phyloP scores from a whole-genome alignment of 2,797 vertebrate species.

The Rostrhamus sociabilis region DNA sequence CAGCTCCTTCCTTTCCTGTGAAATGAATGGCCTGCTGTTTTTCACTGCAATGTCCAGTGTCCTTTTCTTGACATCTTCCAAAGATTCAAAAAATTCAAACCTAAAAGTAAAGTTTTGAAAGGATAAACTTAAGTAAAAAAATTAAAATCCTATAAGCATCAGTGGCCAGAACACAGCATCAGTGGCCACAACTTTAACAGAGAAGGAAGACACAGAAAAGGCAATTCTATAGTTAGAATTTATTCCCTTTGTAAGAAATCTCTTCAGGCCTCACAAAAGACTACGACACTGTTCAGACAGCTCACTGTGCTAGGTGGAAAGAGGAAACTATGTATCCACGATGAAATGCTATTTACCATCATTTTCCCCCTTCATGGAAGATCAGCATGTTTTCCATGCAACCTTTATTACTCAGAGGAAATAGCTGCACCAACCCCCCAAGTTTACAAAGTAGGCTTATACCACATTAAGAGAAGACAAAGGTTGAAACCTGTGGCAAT shows the following conservation, averaged over 20 bases:
- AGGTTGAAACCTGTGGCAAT: constrained; percentile 35
- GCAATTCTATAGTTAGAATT: neutral
- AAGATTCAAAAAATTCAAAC: constrained; percentile 88
- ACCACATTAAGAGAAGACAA: neutral
- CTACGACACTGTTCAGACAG: neutral
- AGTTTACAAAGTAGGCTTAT: neutral
- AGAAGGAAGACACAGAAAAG: neutral
- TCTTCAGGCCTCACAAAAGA: neutral
- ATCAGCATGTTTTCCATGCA: neutral
- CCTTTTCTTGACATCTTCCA: constrained; percentile 83
- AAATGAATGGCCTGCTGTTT: constrained; percentile 86
- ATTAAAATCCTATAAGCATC: neutral
- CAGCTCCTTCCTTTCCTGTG: constrained; percentile 88
- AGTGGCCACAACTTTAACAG: neutral
- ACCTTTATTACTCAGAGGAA: constrained; percentile 49
- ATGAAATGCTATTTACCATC: neutral
- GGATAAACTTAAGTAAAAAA: neutral
- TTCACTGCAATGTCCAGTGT: constrained; percentile 91
- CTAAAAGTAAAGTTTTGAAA: constrained; percentile 68
- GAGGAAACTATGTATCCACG: neutral
- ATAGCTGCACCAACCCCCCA: neutral
- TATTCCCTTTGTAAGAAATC: neutral
- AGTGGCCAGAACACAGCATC: neutral
- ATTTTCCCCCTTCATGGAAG: neutral
- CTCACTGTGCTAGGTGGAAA: fast-evolving